Evolutionary conservation across 2,113 vertebrate species (phyloP).

Genomic region (pig (Sus scrofa)): T2T-Sscrofa CM000825.6:68373001-68373500

Average conservation of each 20-base stretch:
- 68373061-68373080: fast-evolving
- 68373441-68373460: neutral
- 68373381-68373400: neutral
- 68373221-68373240: constrained; percentile 84
- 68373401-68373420: neutral
- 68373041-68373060: neutral
- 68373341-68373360: constrained; percentile 77
- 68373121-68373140: fast-evolving
- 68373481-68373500: no score
- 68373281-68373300: constrained; percentile 81
- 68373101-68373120: fast-evolving
- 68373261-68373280: constrained; percentile 83
- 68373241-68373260: constrained; percentile 86
- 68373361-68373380: constrained; percentile 70
- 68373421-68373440: neutral
- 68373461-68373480: fast-evolving
- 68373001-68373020: neutral
- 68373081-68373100: neutral
- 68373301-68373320: constrained; percentile 82
- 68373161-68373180: constrained; percentile 76
- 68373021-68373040: no score
- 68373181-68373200: constrained; percentile 74
- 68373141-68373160: constrained; percentile 75
- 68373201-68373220: constrained; percentile 73
- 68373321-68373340: constrained; percentile 73